These are phyloP conservation scores for Achatina immaculata DNA, from an alignment of 1,140 invertebrate genomes.

Conservation along the genomic window DNA sequence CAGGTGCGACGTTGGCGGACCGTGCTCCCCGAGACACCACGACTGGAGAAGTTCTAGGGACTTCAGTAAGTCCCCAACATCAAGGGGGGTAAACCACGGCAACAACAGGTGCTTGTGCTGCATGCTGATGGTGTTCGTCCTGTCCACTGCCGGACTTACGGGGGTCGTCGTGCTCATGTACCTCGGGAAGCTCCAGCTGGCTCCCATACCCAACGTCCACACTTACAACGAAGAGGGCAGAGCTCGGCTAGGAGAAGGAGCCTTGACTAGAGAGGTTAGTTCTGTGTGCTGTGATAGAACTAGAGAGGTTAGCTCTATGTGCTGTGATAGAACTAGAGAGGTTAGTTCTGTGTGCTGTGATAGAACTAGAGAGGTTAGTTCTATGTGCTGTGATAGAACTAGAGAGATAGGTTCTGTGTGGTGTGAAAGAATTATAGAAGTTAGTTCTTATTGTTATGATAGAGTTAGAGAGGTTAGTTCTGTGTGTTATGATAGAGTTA, in stretches of 20 bases:
- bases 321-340: constrained; percentile 9
- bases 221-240: neutral
- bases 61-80: constrained; percentile 29
- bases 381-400: neutral
- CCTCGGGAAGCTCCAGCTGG: constrained; percentile 26
- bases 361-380: constrained; percentile 31
- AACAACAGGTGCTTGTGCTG: constrained; percentile 34
- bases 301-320: constrained; percentile 29
- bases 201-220: constrained; percentile 18
- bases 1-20: constrained; percentile 27
- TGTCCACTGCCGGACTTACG: constrained; percentile 28
- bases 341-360: constrained; percentile 13
- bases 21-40: constrained; percentile 31
- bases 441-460: too few relatives aligned
- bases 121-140: constrained; percentile 35
- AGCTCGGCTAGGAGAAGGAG: constrained; percentile 24
- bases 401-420: too few relatives aligned
- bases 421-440: too few relatives aligned
- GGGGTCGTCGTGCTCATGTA: constrained; percentile 31
- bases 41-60: constrained; percentile 27
- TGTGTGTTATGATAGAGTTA: too few relatives aligned
- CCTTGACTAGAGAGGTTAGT: constrained; percentile 30
- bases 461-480: too few relatives aligned
- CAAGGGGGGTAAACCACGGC: constrained; percentile 15
- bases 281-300: neutral